Evolutionary conservation across 2,113 vertebrate genomes (phyloP).

Genomic region (Clinocottus analis): DNA sequence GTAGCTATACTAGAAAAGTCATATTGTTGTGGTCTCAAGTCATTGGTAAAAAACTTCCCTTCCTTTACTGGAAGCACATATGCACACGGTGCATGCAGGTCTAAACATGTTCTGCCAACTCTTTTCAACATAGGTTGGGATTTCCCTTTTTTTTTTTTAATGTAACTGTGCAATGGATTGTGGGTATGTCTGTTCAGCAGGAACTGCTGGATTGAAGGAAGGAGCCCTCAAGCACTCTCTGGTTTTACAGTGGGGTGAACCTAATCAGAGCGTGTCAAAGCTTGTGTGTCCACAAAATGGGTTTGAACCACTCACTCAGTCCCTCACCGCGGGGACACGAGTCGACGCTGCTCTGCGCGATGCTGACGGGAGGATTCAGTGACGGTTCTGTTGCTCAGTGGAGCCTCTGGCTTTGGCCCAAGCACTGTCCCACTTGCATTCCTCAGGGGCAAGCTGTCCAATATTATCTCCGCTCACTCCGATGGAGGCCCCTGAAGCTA

Average conservation of each 20-base stretch:
- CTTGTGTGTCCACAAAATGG: not conserved
- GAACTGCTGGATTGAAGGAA: not conserved
- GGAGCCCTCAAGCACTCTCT: slow-evolving; percentile 1
- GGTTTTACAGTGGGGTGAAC: slow-evolving; percentile 34
- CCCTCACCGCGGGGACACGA: slow-evolving; percentile 13
- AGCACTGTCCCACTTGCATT: slow-evolving; percentile 69
- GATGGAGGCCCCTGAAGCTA: slow-evolving; percentile 65
- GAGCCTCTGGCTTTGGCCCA: slow-evolving; percentile 60
- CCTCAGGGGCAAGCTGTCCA: slow-evolving; percentile 73
- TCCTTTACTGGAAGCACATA: not conserved
- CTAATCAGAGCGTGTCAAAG: slow-evolving; percentile 28
- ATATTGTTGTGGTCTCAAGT: slow-evolving; percentile 21
- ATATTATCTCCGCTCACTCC: slow-evolving; percentile 71
- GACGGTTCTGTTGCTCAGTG: slow-evolving; percentile 35
- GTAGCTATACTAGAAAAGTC: not conserved
- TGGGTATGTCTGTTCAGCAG: not conserved
- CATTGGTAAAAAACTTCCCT: not conserved
- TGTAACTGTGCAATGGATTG: slow-evolving; percentile 13
- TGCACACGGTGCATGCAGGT: not conserved
- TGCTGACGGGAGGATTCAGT: slow-evolving; percentile 42
- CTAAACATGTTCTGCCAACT: slow-evolving; percentile 6
- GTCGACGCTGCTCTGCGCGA: slow-evolving; percentile 9
- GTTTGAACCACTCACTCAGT: not conserved
- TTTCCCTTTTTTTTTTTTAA: slow-evolving; percentile 5
- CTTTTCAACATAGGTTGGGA: slow-evolving; percentile 11